Percentiles rank a stretch among this genome's conserved stretches.
These are phyloP conservation scores for Burhinus oedicnemus DNA, from an alignment of 2,113 vertebrate species.

Conservation along the genomic window DNA sequence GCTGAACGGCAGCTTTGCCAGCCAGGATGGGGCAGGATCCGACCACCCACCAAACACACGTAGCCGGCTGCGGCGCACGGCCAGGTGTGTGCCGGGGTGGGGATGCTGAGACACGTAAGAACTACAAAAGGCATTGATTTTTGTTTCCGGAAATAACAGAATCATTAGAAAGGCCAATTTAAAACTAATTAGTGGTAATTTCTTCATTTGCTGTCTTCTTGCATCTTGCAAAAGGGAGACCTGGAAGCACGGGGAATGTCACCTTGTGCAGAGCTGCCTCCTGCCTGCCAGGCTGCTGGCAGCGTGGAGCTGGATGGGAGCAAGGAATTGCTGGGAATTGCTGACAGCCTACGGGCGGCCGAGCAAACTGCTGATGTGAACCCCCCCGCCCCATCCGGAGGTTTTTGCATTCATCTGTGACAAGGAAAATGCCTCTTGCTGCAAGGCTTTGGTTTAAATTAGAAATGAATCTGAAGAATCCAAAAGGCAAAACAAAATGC, in stretches of 20 bases:
- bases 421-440: background rate
- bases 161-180: background rate
- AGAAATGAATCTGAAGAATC: background rate
- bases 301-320: background rate
- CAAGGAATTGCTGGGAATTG: background rate
- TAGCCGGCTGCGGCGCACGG: fast-evolving
- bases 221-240: background rate
- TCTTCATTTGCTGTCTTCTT: background rate
- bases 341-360: background rate
- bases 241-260: background rate
- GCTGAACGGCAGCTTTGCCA: too few relatives aligned
- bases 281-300: background rate
- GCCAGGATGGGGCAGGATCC: too few relatives aligned
- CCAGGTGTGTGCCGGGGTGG: fast-evolving
- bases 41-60: background rate
- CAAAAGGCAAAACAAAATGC: background rate
- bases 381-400: background rate
- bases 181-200: background rate
- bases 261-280: background rate
- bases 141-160: background rate
- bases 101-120: background rate
- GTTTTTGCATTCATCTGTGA: background rate
- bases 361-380: background rate
- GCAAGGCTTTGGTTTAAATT: background rate
- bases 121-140: background rate